Conservation (phyloP, 1,140 invertebrate species). For the Drosophila malerkotliana region DNA sequence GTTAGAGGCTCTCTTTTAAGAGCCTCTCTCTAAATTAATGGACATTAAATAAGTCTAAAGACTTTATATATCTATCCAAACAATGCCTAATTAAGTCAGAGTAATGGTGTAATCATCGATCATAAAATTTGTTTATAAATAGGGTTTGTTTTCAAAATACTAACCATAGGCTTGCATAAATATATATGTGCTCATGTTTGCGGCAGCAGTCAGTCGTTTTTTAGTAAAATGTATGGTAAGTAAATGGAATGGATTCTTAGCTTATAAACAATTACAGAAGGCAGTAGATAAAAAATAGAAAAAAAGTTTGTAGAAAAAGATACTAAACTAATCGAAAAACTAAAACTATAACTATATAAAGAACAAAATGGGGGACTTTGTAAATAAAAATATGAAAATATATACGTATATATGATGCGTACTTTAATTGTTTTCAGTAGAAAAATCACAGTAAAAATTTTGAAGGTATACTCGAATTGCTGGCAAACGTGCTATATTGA, state of each 20-base stretch:
- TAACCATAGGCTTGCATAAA: conserved; percentile 80
- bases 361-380: conserved; percentile 23
- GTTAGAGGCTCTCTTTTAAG: too few relatives aligned
- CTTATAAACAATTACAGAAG: conserved; percentile 27
- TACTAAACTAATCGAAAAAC: conserved; percentile 24
- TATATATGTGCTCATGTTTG: conserved; percentile 79
- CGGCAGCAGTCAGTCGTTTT: conserved; percentile 72
- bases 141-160: conserved; percentile 32
- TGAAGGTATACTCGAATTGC: conserved; percentile 41
- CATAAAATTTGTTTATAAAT: neutral
- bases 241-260: conserved; percentile 22
- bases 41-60: too few relatives aligned
- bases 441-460: conserved; percentile 58
- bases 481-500: conserved; percentile 7
- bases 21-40: too few relatives aligned
- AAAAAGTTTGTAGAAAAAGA: conserved; percentile 10
- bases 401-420: conserved; percentile 3
- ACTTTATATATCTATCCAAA: too few relatives aligned
- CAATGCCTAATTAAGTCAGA: too few relatives aligned
- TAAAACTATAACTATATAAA: conserved; percentile 6
- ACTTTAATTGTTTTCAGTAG: conserved; percentile 45
- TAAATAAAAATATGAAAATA: conserved; percentile 27
- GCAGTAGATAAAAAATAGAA: conserved; percentile 22
- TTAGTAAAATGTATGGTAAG: conserved; percentile 10
- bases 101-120: neutral